Conservation (phyloP, 2,113 vertebrate species). For the Sorex fumeus region DNA sequence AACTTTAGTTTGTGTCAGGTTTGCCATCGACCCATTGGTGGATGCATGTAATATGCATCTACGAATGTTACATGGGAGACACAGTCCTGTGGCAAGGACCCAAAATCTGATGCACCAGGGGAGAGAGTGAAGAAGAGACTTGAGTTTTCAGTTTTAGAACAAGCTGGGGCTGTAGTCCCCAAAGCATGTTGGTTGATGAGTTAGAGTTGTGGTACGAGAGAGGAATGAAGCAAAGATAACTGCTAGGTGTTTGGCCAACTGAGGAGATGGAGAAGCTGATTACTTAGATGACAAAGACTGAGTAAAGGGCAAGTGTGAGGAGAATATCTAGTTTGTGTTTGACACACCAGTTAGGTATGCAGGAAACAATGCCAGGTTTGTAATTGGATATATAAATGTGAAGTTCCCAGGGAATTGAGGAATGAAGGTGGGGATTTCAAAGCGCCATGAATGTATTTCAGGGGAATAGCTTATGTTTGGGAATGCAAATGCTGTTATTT, state of each 20-base stretch:
- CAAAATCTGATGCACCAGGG: too few relatives aligned
- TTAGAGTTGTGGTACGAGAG: neutral
- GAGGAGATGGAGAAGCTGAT: neutral
- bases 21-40: neutral
- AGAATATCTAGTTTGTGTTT: neutral
- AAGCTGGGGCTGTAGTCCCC: neutral
- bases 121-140: neutral
- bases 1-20: neutral
- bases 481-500: neutral
- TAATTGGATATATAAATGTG: neutral
- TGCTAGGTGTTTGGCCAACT: conserved; percentile 13
- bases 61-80: neutral
- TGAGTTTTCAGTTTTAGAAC: conserved; percentile 4
- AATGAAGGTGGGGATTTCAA: neutral
- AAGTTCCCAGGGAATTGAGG: conserved; percentile 22
- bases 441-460: neutral
- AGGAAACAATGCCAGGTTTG: neutral
- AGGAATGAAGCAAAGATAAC: conserved; percentile 36
- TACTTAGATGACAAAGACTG: conserved; percentile 33
- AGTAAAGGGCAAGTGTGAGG: neutral
- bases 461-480: neutral
- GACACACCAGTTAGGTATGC: neutral
- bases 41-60: neutral
- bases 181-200: neutral
- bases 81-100: neutral